A percentile compares a stretch with the other conserved stretches of the same genome.
These are phyloP conservation scores for Gymnosoma rotundatum DNA, from an alignment of 2,888 invertebrate species.

Conservation along the genomic window DNA sequence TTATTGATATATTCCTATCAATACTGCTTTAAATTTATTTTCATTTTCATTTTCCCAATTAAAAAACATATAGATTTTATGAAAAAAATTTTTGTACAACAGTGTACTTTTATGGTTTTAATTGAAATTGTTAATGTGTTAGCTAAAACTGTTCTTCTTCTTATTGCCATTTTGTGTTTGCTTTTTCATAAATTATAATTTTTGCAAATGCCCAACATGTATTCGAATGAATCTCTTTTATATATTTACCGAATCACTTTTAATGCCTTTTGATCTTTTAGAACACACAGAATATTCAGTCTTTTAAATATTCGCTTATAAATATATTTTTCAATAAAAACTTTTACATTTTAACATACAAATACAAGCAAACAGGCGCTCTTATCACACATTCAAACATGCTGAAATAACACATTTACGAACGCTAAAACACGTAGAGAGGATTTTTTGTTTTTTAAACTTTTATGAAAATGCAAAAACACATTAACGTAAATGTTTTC, in stretches of 20 bases:
- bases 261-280: conserved; percentile 69
- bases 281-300: conserved; percentile 37
- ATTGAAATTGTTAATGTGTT: conserved; percentile 51
- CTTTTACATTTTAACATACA: conserved; percentile 8
- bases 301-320: conserved; percentile 46
- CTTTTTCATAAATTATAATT: conserved; percentile 9
- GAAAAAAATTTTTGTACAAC: too few species aligned
- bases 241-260: conserved; percentile 60
- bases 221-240: conserved; percentile 56
- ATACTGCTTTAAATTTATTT: conserved; percentile 20
- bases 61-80: neutral
- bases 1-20: neutral
- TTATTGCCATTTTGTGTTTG: conserved; percentile 35
- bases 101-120: conserved; percentile 36
- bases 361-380: conserved; percentile 2
- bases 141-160: neutral
- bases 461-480: conserved; percentile 33
- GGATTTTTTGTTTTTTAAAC: conserved; percentile 19
- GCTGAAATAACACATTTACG: conserved; percentile 22
- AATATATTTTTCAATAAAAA: conserved; percentile 23
- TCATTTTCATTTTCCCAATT: conserved; percentile 2
- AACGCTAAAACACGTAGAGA: conserved; percentile 19
- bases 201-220: conserved; percentile 60
- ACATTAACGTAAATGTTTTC: neutral
- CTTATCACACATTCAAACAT: conserved; percentile 18